These are phyloP conservation scores for Drosophila navojoa DNA, from an alignment of 1,140 invertebrate genomes.

Conservation along the genomic window DNA sequence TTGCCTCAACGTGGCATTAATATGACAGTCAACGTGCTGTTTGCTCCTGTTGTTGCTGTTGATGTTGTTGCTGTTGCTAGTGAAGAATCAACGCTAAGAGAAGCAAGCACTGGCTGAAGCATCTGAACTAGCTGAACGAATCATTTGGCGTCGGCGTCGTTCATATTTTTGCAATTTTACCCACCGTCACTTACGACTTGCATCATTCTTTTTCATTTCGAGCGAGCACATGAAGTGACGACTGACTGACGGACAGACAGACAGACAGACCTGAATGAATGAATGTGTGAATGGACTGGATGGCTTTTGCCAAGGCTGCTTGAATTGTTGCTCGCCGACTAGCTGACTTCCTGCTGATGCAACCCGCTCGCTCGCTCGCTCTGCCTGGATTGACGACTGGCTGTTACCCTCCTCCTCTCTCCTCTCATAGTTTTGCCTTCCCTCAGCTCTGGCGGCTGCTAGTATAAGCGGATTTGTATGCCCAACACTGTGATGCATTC, in stretches of 20 bases:
- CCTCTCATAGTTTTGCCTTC: neutral
- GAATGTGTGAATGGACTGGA: slow-evolving; percentile 44
- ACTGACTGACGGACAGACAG: slow-evolving; percentile 34
- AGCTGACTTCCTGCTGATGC: slow-evolving; percentile 32
- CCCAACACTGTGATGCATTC: slow-evolving; percentile 21
- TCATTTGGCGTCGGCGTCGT: slow-evolving; percentile 32
- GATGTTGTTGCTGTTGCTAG: neutral
- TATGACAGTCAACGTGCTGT: slow-evolving; percentile 22
- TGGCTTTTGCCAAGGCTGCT: slow-evolving; percentile 1
- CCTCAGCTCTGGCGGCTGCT: slow-evolving; percentile 16
- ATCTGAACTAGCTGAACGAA: slow-evolving; percentile 9
- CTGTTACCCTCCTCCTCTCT: neutral
- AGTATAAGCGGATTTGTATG: slow-evolving; percentile 53
- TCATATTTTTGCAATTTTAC: slow-evolving; percentile 37
- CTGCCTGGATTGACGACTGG: slow-evolving; percentile 35
- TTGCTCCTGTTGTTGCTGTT: neutral
- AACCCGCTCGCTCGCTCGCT: neutral
- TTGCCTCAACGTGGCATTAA: slow-evolving; percentile 19
- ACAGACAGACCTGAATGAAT: slow-evolving; percentile 14
- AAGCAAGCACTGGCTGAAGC: neutral
- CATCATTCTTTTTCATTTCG: slow-evolving; percentile 62
- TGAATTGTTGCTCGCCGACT: slow-evolving; percentile 29
- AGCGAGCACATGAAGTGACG: slow-evolving; percentile 45
- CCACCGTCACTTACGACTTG: slow-evolving; percentile 45
- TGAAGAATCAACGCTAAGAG: neutral